Base-by-base conservation (phyloP, 2,113 vertebrate genomes). In the Cathartes aura region DNA sequence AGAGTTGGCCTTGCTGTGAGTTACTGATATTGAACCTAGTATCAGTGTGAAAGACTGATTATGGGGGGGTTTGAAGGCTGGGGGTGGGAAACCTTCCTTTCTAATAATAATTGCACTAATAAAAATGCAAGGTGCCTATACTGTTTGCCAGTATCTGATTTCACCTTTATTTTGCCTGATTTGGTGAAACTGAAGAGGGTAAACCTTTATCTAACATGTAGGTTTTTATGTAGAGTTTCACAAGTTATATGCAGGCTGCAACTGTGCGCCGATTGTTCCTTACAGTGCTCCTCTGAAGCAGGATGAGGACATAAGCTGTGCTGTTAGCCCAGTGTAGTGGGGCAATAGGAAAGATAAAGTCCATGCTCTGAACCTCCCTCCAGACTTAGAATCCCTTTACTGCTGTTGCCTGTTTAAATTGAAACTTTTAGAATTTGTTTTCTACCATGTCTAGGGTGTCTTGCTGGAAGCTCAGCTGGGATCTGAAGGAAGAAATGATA, bases 281-380 rank as follows among this genome's bases (percentile, higher is more conserved):
- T 24, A 15, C 45, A 14, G 22, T 0, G 0, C 26, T 83, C 4
- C 23, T 66, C 20, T 20, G 12, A 36, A 74, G 60, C 3, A 27
- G 66, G 59, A 10, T 78, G 21, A 66, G 6, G 22, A 16, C 3
- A 0, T 40, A 62, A 56, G 19, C 26, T 70, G 8, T 68, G n/a
- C 32, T 55, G 4, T 56, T 58, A 56, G 32, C 27, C 19, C 17
- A 5, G 24, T 15, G 15, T n/a, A 26, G 17, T 0, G 0, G 6
- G 68, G 78, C 27, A 66, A 2, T 26, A 15, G 11, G 15, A 47
- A 73, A 12, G 12, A 2, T 24, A 12, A 81, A 9, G 48, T 45
- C 23, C 5, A 0, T 80, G 36, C 50, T 71, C 30, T 62, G 24
- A 13, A 43, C 17, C 7, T 20, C 10, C 3, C 6, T 20, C 10